Conservation (phyloP, 2,888 invertebrate genomes). For the Amitus sp. region DNA sequence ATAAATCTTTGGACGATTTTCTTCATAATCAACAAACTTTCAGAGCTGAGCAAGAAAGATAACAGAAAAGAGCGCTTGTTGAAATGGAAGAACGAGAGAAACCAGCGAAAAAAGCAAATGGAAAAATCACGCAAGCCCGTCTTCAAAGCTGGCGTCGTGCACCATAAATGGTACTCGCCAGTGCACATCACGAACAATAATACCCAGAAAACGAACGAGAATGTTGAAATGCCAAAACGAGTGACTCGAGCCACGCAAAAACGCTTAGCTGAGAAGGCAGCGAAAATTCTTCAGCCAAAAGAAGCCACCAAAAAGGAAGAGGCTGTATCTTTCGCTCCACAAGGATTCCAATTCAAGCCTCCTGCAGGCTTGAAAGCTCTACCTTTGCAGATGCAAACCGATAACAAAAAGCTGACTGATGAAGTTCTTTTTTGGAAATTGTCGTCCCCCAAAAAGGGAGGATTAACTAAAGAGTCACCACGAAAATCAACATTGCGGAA, state of each 20-base stretch:
- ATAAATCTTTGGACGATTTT: too few relatives aligned
- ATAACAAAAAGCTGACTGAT: constrained; percentile 8
- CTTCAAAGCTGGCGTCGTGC: constrained; percentile 54
- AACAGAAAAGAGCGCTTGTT: constrained; percentile 29
- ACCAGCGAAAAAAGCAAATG: constrained; percentile 42
- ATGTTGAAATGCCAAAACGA: constrained; percentile 33
- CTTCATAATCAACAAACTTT: too few relatives aligned
- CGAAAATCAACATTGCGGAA: not conserved
- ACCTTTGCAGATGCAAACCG: constrained; percentile 46
- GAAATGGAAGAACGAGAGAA: constrained; percentile 50
- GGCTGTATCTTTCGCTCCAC: constrained; percentile 68
- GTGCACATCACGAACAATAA: constrained; percentile 13
- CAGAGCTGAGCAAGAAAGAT: not conserved
- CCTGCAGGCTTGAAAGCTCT: constrained; percentile 57
- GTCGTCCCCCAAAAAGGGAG: not conserved
- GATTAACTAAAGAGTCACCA: not conserved
- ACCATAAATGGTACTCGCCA: constrained; percentile 52
- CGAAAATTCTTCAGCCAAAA: constrained; percentile 1
- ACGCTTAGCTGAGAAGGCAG: constrained; percentile 46
- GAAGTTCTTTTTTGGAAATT: constrained; percentile 20
- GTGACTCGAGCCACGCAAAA: constrained; percentile 57
- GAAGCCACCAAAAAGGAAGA: constrained; percentile 3
- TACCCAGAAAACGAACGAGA: constrained; percentile 13
- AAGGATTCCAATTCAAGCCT: constrained; percentile 68
- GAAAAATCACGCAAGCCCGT: constrained; percentile 46